Evolutionary conservation across 2,113 vertebrate species (phyloP), one percentile per base, ranked within the genome.

Genomic region (Cranoglanis bouderius): DNA sequence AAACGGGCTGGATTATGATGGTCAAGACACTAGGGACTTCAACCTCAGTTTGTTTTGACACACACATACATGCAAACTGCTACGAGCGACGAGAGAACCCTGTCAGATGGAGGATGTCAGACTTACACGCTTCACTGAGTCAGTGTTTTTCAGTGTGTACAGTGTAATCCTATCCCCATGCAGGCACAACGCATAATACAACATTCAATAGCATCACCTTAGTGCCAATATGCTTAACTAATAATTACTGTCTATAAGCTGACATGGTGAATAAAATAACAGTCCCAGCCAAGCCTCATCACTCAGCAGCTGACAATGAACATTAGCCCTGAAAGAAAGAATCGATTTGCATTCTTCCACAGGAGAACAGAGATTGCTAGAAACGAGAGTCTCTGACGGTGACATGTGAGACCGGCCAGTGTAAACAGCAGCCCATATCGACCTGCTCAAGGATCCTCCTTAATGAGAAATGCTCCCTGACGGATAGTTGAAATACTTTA

Each of bases 91-190:
- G 35, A 86, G 63, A 65, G 63, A 86, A 80, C 65, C 84, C 84
- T 53, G 89, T 85, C 84, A 86, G 55, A 88, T 89, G 87, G 84
- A 74, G 65, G 67, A 78, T n/a, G 78, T n/a, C 67, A 49, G 40
- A 87, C 72, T 53, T 86, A 83, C 57, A 90, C 10, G 40, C 84
- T 53, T 88, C 75, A 86, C 55, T 84, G 80, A 82, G 35, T 82
- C 32, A 38, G 35, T 82, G 81, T 59, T 59, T 82, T 82, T 82
- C 81, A 59, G 32, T 38, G 32, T 38, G 55, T 59, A 80, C 82
- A 7, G 24, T 55, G 29, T 53, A 80, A 35, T 43, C 43, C 83
- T 35, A 40, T 57, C 57, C 24, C 7, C 4, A 5, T 53, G 61
- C 40, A 77, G 43, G 18, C 82, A 84, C 53, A 77, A 78, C 24